Evolutionary conservation across 2,797 vertebrate species (phyloP).

Genomic region (Lateolabrax maculatus): DNA sequence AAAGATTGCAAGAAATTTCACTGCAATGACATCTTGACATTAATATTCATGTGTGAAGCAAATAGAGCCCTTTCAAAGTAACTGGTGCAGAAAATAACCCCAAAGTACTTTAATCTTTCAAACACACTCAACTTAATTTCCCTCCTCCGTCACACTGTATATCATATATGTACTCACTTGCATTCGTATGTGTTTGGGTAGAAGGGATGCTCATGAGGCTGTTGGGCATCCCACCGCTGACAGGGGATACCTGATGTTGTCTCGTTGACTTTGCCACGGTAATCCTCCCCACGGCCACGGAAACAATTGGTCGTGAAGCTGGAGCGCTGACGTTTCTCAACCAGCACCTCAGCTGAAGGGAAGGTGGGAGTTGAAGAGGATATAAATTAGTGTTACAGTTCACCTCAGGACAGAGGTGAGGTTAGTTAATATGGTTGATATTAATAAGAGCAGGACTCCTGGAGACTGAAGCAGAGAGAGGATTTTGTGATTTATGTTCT

Average conservation of each 20-base stretch:
- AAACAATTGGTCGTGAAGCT: slow-evolving; percentile 89
- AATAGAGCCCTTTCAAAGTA: slow-evolving; percentile 29
- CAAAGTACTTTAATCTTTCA: slow-evolving; percentile 8
- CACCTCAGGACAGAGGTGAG: background rate
- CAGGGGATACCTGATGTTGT: slow-evolving; percentile 92
- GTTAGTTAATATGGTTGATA: slow-evolving; percentile 15
- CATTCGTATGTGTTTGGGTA: slow-evolving; percentile 92
- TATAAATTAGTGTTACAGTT: background rate
- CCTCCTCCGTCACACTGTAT: background rate
- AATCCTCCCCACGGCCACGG: slow-evolving; percentile 91
- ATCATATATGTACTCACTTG: slow-evolving; percentile 88
- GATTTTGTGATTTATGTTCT: background rate
- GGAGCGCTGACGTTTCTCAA: slow-evolving; percentile 80
- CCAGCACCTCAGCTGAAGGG: slow-evolving; percentile 81
- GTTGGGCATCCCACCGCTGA: slow-evolving; percentile 94
- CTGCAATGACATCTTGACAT: slow-evolving; percentile 43
- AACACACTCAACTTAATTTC: background rate
- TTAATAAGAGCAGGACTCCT: background rate
- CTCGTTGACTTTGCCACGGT: slow-evolving; percentile 90
- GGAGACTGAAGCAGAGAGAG: background rate
- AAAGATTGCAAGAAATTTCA: slow-evolving; percentile 30
- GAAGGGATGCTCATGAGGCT: slow-evolving; percentile 92
- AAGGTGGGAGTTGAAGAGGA: background rate
- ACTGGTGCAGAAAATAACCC: slow-evolving; percentile 1
- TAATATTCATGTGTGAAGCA: slow-evolving; percentile 57